Conservation (phyloP, 2,113 vertebrate species). For the Protobothrops mucrosquamatus region DNA sequence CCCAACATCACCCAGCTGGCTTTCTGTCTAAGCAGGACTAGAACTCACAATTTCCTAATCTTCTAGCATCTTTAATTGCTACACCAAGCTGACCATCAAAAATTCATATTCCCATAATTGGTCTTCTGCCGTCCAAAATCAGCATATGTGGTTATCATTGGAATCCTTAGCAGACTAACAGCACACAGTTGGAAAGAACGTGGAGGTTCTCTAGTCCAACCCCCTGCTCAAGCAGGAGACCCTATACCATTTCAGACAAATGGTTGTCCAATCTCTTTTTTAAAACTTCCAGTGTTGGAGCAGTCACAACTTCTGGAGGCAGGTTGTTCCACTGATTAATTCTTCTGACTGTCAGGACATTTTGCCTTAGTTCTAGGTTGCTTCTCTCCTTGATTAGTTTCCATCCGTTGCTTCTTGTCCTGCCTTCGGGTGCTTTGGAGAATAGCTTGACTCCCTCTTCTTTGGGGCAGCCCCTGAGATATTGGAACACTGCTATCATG, state of each 20-base stretch:
- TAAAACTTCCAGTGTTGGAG: neutral
- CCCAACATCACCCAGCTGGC: neutral
- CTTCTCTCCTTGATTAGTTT: neutral
- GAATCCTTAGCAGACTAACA: constrained; percentile 41
- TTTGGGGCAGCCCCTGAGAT: neutral
- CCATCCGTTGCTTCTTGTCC: neutral
- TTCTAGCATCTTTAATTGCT: constrained; percentile 64
- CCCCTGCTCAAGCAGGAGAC: neutral
- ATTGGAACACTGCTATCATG: neutral
- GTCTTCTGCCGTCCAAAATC: constrained; percentile 62
- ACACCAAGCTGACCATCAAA: constrained; percentile 65
- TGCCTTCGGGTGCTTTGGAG: neutral
- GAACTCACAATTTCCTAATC: constrained; percentile 50
- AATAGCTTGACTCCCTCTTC: neutral
- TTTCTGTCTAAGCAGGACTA: neutral
- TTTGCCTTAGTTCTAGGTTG: neutral
- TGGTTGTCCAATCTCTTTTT: neutral
- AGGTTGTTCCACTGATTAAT: no score
- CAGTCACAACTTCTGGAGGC: neutral
- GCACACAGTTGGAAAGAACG: neutral
- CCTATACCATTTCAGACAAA: neutral
- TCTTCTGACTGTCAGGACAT: neutral
- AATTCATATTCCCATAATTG: constrained; percentile 79
- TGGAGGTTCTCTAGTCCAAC: neutral
- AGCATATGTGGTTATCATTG: constrained; percentile 57